phyloP scores from a whole-genome alignment of 2,113 vertebrate genomes.

The Alethe diademata region DNA sequence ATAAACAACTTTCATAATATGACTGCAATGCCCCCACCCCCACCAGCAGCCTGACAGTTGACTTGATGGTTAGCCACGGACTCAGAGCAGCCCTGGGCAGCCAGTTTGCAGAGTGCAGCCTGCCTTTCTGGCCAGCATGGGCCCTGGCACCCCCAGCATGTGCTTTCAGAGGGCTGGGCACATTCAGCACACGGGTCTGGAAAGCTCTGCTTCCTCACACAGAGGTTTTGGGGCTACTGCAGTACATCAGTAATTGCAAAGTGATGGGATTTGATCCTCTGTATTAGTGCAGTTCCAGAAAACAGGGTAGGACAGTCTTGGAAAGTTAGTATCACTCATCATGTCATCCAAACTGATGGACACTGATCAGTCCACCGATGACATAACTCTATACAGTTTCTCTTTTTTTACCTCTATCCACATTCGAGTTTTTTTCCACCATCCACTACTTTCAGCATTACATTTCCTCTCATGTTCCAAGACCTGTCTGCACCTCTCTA shows the following conservation, averaged over 20 bases:
- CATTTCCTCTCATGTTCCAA: background rate
- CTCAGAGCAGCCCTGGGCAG: background rate
- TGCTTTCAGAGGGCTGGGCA: background rate
- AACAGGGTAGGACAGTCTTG: background rate
- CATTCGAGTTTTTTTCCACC: background rate
- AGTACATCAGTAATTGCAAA: background rate
- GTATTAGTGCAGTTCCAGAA: background rate
- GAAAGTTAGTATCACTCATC: background rate
- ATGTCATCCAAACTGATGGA: background rate
- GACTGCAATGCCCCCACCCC: background rate
- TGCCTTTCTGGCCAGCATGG: background rate
- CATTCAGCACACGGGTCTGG: background rate
- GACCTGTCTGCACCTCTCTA: background rate
- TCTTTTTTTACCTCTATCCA: background rate
- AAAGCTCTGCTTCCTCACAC: background rate
- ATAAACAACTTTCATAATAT: slow-evolving; percentile 58
- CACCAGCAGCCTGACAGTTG: slow-evolving; percentile 37
- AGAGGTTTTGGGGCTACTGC: background rate
- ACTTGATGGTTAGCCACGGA: slow-evolving; percentile 39
- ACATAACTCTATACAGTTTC: background rate
- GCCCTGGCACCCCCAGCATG: background rate
- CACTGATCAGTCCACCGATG: background rate
- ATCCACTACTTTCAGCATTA: background rate
- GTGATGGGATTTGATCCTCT: background rate
- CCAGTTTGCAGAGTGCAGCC: background rate